Evolutionary conservation across 2,888 invertebrate species (phyloP), one percentile per base, ranked within the genome.

Genomic region (Tribolium freemani): DNA sequence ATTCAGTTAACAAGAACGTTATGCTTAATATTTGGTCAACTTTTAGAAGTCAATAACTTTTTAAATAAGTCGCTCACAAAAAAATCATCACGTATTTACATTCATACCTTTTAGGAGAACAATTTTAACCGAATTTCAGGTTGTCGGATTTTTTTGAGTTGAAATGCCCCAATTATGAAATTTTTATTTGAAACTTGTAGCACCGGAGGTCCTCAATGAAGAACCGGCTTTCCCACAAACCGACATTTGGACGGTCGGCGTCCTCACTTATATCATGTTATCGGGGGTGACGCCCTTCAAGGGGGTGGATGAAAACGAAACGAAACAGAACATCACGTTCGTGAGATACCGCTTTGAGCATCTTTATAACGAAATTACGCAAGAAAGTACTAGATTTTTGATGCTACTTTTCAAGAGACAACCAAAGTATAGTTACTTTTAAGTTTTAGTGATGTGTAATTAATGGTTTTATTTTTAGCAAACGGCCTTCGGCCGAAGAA

Each of bases 201-300:
- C 98, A 5, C 98, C 98, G 0, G 98, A 98, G 87, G 92, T 97
- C 74, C 87, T 97, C 56, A 92, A 92, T 83, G 94, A 96, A 83
- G 97, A 97, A 86, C 92, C 94, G 4, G 94, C 96, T 31, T 94
- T 93, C 86, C 94, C 94, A 1, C 95, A 96, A 85, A 94, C 96
- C 2, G 99, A 99, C 87, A 93, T 99, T 81, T 99, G 99, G 99
- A 94, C 96, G 13, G 90, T 99, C 60, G 99, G 98, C 63, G 96
- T 96, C 8, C 88, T 99, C 4, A 90, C 96, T 0, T 99, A 99
- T 88, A 90, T 98, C 50, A 90, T 99, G 88, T 87, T 99, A 76
- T 97, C 97, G 2, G 99, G 98, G 10, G 92, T 91, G 71, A 94
- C 97, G 64, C 97, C 99, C 54, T 99, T 97, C 92, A 89, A 90